Percentiles rank a stretch among this genome's conserved stretches.
Conservation (phyloP, 2,888 invertebrate genomes). For the Cantharis nigra region DNA sequence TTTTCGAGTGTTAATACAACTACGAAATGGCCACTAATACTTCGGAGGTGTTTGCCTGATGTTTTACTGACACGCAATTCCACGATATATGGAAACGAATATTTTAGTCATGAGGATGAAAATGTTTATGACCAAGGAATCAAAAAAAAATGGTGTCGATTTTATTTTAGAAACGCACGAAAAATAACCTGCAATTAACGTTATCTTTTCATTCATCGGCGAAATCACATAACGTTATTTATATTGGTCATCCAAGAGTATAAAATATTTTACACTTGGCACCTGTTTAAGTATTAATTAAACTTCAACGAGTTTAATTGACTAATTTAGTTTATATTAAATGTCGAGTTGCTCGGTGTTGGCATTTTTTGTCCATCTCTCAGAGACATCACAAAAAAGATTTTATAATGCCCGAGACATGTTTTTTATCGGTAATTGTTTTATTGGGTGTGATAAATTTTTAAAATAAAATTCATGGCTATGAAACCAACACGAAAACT, state of each 20-base stretch:
- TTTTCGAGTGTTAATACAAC: conserved; percentile 52
- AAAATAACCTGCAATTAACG: neutral
- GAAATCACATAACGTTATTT: neutral
- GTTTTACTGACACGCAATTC: conserved; percentile 50
- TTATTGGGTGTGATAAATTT: neutral
- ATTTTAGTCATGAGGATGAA: neutral
- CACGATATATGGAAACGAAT: conserved; percentile 31
- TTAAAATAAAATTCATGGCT: neutral
- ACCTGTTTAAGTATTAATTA: neutral
- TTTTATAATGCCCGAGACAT: neutral
- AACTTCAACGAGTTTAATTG: neutral
- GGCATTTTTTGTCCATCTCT: neutral
- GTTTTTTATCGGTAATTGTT: neutral
- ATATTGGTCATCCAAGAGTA: neutral
- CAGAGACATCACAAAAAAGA: neutral
- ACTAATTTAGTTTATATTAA: neutral
- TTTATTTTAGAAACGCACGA: neutral
- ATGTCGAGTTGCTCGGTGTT: neutral
- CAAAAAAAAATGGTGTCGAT: neutral
- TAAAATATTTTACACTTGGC: neutral
- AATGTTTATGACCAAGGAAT: neutral
- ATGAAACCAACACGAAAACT: neutral
- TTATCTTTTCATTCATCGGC: neutral
- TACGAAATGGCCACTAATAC: conserved; percentile 57
- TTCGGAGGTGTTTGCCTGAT: conserved; percentile 56